Evolutionary conservation across 1,140 invertebrate genomes (phyloP).

Genomic region (Drosophila fuyamai): DNA sequence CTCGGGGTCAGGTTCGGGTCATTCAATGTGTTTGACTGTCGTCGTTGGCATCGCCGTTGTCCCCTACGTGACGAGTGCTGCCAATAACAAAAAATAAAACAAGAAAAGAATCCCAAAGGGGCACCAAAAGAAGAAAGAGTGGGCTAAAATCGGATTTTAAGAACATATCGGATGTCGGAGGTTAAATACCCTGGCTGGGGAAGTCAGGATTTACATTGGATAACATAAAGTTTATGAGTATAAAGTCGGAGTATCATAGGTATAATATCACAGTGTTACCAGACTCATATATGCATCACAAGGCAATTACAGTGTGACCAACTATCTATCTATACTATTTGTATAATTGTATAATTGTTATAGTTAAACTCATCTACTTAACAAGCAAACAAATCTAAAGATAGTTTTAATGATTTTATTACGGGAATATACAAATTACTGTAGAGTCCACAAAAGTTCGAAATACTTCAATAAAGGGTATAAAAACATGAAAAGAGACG

Average conservation of each 20-base stretch:
- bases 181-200: not conserved
- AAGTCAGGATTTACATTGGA: no score
- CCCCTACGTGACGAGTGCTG: slow-evolving; percentile 51
- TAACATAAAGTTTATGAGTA: no score
- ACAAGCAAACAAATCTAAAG: no score
- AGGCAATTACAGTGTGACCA: not conserved
- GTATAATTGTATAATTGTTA: no score
- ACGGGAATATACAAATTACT: slow-evolving; percentile 12
- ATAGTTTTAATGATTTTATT: no score
- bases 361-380: no score
- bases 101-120: slow-evolving; percentile 13
- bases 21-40: slow-evolving; percentile 52
- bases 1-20: slow-evolving; percentile 42
- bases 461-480: slow-evolving; percentile 5
- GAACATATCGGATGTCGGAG: slow-evolving; percentile 2
- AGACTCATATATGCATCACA: not conserved
- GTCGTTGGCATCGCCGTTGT: slow-evolving; percentile 35
- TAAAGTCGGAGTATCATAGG: no score
- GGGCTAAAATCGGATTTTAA: slow-evolving; percentile 18
- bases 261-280: not conserved
- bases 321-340: no score
- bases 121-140: not conserved
- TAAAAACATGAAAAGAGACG: not conserved
- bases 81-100: slow-evolving; percentile 34
- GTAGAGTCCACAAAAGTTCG: not conserved